Evolutionary conservation across 1,140 invertebrate genomes (phyloP).

Genomic region (Macrocentrus cingulum): DNA sequence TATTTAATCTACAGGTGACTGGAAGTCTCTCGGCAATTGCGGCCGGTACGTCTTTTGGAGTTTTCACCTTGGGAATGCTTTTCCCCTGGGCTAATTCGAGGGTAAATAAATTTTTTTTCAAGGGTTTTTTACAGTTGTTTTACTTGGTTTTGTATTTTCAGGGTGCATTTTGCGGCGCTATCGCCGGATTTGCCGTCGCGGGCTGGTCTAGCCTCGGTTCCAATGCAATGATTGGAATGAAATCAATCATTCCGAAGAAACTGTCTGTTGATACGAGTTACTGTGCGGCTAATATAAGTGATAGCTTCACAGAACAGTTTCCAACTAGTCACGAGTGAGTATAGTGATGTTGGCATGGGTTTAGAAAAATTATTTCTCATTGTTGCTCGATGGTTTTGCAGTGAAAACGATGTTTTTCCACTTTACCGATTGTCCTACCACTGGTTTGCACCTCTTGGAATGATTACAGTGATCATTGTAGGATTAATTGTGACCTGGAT

Average conservation of each 20-base stretch:
- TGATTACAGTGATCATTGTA: conserved; percentile 64
- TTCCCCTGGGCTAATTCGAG: conserved; percentile 78
- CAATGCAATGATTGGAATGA: conserved; percentile 43
- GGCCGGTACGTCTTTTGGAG: conserved; percentile 79
- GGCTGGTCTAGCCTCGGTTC: conserved; percentile 51
- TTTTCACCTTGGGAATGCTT: conserved; percentile 84
- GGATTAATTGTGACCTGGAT: conserved; percentile 68
- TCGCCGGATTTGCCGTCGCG: conserved; percentile 44
- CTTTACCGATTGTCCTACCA: conserved; percentile 73
- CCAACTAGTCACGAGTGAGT: conserved; percentile 39
- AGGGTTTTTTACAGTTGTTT: not conserved
- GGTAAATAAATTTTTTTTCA: conserved; percentile 39
- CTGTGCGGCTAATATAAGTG: conserved; percentile 43
- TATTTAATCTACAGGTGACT: conserved; percentile 63
- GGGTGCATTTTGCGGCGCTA: conserved; percentile 49
- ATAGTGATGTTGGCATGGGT: conserved; percentile 8
- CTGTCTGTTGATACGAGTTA: conserved; percentile 41
- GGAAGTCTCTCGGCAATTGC: conserved; percentile 80
- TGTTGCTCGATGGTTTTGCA: conserved; percentile 30
- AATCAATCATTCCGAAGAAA: conserved; percentile 44
- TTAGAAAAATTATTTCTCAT: conserved; percentile 10
- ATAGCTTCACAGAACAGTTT: conserved; percentile 45
- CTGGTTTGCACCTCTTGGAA: conserved; percentile 75
- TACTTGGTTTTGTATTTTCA: conserved; percentile 29
- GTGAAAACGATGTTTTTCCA: conserved; percentile 63